A percentile compares a stretch with the other conserved stretches of the same genome.
Evolutionary conservation across 2,113 vertebrate species (phyloP).

Genomic region (Cynoglossus semilaevis): DNA sequence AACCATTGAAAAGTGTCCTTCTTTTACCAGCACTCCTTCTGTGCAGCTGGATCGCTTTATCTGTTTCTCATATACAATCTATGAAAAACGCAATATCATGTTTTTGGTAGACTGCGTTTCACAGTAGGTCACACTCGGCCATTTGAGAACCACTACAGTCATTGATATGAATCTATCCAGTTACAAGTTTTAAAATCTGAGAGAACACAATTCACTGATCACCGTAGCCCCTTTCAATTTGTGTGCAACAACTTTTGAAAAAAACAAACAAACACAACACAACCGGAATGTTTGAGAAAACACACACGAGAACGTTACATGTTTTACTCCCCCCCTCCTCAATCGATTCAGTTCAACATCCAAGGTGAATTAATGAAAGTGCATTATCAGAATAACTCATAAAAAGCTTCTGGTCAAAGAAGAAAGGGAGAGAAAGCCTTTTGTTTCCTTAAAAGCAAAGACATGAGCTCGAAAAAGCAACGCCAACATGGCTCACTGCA

Average conservation of each 20-base stretch:
- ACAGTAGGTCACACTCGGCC: no score
- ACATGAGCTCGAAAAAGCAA: slow-evolving; percentile 64
- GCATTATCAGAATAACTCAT: slow-evolving; percentile 53
- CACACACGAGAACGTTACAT: slow-evolving; percentile 46
- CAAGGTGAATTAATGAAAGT: slow-evolving; percentile 64
- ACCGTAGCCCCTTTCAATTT: slow-evolving; percentile 58
- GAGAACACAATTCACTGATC: slow-evolving; percentile 45
- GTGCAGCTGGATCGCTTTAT: no score
- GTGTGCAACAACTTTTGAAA: slow-evolving; percentile 51
- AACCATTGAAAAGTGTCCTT: no score
- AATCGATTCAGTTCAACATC: slow-evolving; percentile 34
- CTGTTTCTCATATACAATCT: no score
- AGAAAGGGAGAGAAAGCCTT: slow-evolving; percentile 36
- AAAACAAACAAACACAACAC: not conserved
- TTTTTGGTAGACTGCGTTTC: no score
- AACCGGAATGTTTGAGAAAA: slow-evolving; percentile 69
- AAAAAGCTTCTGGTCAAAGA: slow-evolving; percentile 55
- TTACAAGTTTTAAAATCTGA: slow-evolving; percentile 50
- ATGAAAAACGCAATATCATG: no score
- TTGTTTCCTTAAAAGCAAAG: slow-evolving; percentile 46
- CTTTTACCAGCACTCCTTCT: no score
- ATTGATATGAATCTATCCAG: slow-evolving; percentile 54
- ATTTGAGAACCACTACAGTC: slow-evolving; percentile 21
- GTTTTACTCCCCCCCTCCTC: slow-evolving; percentile 30
- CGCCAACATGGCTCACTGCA: slow-evolving; percentile 67